A percentile compares a stretch with the other conserved stretches of the same genome.
phyloP scores from a whole-genome alignment of 2,113 vertebrate genomes.

The Tringa solitaria region DNA sequence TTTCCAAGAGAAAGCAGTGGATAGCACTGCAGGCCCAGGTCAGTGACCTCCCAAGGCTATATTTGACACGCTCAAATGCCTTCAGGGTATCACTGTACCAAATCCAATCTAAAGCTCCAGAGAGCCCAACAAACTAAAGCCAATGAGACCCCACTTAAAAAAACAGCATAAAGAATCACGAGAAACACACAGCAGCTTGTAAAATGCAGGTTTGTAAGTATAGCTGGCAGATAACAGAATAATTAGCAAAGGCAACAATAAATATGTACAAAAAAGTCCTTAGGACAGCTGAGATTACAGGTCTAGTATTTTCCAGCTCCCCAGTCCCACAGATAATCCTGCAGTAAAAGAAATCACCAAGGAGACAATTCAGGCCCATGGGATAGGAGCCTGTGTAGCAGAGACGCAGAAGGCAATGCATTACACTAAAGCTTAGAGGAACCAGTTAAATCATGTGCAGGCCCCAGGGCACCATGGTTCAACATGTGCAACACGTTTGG shows the following conservation, averaged over 20 bases:
- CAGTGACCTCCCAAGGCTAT: not conserved
- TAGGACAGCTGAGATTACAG: not conserved
- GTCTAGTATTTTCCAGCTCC: constrained; percentile 11
- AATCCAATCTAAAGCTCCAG: not conserved
- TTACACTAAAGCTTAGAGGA: not conserved
- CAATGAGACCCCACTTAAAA: not conserved
- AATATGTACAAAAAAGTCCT: not conserved
- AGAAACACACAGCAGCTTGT: not conserved
- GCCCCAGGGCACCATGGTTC: not conserved
- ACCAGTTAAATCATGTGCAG: rapidly evolving
- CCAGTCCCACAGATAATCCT: not conserved
- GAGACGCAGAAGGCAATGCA: not conserved
- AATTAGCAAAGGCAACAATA: not conserved
- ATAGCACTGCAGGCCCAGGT: not conserved
- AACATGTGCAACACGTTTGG: not conserved
- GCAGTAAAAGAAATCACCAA: not conserved
- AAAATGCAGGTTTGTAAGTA: not conserved
- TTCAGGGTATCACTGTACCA: not conserved
- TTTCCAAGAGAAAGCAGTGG: not conserved
- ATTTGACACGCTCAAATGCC: not conserved
- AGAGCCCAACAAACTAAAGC: not conserved
- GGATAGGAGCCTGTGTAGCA: not conserved
- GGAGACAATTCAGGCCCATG: rapidly evolving
- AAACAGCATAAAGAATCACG: not conserved
- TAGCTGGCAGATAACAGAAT: not conserved